These are phyloP conservation scores for Nephrotoma guestfalica DNA, from an alignment of 2,888 invertebrate species.

Conservation along the genomic window DNA sequence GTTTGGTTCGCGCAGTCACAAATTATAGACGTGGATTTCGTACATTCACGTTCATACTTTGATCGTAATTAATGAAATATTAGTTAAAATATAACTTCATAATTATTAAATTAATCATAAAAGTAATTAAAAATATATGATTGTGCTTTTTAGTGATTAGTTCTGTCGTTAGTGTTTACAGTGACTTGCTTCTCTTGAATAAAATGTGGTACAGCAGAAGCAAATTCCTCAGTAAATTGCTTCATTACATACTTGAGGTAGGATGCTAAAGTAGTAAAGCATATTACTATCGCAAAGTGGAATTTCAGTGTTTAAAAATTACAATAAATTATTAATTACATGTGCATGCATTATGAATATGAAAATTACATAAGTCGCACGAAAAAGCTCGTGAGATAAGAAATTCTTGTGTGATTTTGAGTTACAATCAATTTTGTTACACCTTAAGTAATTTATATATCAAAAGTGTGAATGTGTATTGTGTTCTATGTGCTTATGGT, in stretches of 20 bases:
- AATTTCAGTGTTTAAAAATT: neutral
- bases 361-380: neutral
- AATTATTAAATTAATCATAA: neutral
- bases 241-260: neutral
- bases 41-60: neutral
- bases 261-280: neutral
- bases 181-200: neutral
- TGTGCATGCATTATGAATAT: neutral
- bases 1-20: slow-evolving; percentile 30
- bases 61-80: neutral
- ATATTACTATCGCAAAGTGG: neutral
- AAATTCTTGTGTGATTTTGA: neutral
- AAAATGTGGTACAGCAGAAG: neutral
- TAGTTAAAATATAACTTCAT: neutral
- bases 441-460: no score
- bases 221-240: neutral
- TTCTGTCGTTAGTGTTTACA: neutral
- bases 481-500: neutral
- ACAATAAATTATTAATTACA: neutral
- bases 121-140: neutral
- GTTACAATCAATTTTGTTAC: neutral
- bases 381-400: neutral
- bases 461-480: neutral
- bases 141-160: neutral
- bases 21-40: slow-evolving; percentile 25